Base-by-base conservation (phyloP, 2,113 vertebrate species). In the Hippolais icterina region DNA sequence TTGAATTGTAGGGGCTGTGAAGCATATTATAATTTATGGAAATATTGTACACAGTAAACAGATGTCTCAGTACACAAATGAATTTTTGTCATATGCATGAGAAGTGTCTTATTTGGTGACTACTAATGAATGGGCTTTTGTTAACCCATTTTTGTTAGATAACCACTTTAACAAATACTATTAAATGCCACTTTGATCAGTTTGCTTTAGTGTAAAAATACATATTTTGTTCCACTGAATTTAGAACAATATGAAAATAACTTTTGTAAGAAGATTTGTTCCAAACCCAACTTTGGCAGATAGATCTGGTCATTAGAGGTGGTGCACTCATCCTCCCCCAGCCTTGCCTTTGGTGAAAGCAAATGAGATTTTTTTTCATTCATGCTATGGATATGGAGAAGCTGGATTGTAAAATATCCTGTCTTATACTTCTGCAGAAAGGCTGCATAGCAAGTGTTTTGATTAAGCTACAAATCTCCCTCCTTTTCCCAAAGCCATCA, bases 21-120 rank as follows among this genome's bases (percentile, higher is more conserved):
- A 96, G 89, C 79, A 47, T 96, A 94, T 82, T 94, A 90, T 96
- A 93, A 94, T 93, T 91, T 90, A 72, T 91, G 93, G 91, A 95
- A 79, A 75, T 96, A 85, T 87, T 93, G 80, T 93, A 89, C 83
- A 84, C 91, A 82, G 87, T 94, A 96, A 88, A 93, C 78, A 94
- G 83, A 93, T 41, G 87, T 97, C 96, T 69, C 52, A 82, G 93
- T 87, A 81, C 94, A 87, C 72, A 31, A 90, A 74, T 70, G 79
- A 90, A 71, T 87, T 95, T 95, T 97, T 93, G 94, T 94, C 94
- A 82, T 77, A 80, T 90, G 94, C 93, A 79, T 95, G 92, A 96
- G 82, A 93, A 95, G 86, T 96, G 96, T 97, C 96, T 96, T 95
- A 77, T 86, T 93, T 86, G 83, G 94, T 97, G 94, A 94, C 94